Evolutionary conservation across 2,797 vertebrate genomes (phyloP).

Genomic region (Gymnothorax javanicus): DNA sequence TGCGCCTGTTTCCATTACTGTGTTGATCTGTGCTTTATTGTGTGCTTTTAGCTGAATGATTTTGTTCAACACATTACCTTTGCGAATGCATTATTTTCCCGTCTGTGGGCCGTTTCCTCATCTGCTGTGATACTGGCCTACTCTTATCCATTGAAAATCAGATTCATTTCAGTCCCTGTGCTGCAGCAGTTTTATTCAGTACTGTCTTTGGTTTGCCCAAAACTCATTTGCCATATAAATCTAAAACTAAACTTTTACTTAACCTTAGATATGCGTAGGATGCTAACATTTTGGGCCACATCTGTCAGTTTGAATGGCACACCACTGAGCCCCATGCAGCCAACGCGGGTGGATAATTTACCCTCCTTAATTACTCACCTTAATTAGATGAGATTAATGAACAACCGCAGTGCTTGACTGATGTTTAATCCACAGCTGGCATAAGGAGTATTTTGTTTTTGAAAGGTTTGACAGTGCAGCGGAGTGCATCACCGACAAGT

Average conservation of each 20-base stretch:
- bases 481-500: not conserved
- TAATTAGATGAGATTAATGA: slow-evolving; percentile 2
- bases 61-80: not conserved
- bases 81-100: not conserved
- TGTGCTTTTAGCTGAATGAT: not conserved
- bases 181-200: too few relatives aligned
- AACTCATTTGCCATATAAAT: too few relatives aligned
- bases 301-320: not conserved
- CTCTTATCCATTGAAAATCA: not conserved
- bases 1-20: not conserved
- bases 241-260: too few relatives aligned
- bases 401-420: not conserved
- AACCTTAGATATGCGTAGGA: too few relatives aligned
- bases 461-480: too few relatives aligned
- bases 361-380: not conserved
- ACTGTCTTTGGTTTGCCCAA: too few relatives aligned
- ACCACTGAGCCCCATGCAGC: not conserved
- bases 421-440: slow-evolving; percentile 3
- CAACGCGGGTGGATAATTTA: not conserved
- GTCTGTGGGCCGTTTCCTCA: not conserved
- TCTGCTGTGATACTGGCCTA: not conserved
- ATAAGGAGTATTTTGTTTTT: slow-evolving; percentile 11
- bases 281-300: not conserved
- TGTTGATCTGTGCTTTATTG: not conserved
- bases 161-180: not conserved